Base-by-base conservation (phyloP, 2,113 vertebrate genomes). In the Hemiprocne comata region DNA sequence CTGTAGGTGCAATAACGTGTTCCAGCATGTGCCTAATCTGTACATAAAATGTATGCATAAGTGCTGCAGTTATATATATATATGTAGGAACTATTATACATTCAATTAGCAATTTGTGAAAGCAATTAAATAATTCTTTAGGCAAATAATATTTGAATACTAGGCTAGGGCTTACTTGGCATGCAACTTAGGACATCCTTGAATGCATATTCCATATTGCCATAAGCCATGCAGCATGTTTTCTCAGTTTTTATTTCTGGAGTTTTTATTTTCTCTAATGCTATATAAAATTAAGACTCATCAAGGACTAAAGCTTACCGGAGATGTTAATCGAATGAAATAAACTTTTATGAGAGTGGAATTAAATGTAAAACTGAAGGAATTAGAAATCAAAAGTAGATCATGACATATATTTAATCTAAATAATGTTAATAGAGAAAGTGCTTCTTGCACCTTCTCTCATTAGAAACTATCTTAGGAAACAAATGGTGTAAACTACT, bases 401-500 rank as follows among this genome's bases (percentile, higher is more conserved):
- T 61, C 64, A 85, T 87, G 42, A 13, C 54, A 96, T 34, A 53
- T 90, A 94, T 93, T 93, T 97, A 23, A 93, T 69, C 67, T 75
- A 78, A 92, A 95, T 62, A 87, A 69, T 46, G n/a, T 92, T 90
- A 80, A 67, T 10, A 40, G 7, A 73, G 42, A 57, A 89, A 94
- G 29, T 71, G 66, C 74, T 34, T 95, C 80, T 88, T 91, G 60
- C 89, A 96, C 48, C 44, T 58, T 95, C 53, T 89, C 72, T 94
- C 79, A 94, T 93, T 95, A 97, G 85, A 95, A 95, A 88, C 33
- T 71, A 38, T 46, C 71, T 92, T 42, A 89, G 55, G 90, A 96
- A 94, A 95, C 36, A 97, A 97, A 91, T 62, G 36, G 17, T 87
- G 48, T 76, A 94, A 96, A 93, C 33, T 87, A 50, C 89, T 95